Percentiles rank a stretch among this genome's conserved stretches.
These are phyloP conservation scores for Cantharis rufa DNA, from an alignment of 2,888 invertebrate genomes.

Conservation along the genomic window DNA sequence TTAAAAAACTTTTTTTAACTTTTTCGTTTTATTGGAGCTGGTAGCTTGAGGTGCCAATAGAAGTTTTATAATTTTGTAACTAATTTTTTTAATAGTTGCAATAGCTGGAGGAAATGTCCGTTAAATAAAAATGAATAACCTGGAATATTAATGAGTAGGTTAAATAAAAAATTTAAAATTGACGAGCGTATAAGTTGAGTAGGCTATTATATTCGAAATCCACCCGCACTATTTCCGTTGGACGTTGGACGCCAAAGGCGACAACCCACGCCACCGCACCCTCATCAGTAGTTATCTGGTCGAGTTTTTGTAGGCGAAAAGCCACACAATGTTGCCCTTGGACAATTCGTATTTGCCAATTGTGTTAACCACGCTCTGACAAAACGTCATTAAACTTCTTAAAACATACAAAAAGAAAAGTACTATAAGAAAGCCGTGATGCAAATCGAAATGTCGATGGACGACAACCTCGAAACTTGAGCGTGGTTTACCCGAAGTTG, in stretches of 20 bases:
- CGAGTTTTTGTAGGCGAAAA: constrained; percentile 36
- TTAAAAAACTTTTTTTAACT: not conserved
- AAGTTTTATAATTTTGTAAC: not conserved
- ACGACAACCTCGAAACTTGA: constrained; percentile 30
- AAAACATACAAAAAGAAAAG: constrained; percentile 8
- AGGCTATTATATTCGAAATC: constrained; percentile 39
- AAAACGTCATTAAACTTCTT: constrained; percentile 10
- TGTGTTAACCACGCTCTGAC: constrained; percentile 30
- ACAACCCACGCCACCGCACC: constrained; percentile 42
- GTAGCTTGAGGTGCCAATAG: not conserved
- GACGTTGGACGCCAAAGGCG: constrained; percentile 37
- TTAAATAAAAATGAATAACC: not conserved
- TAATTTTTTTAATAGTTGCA: not conserved
- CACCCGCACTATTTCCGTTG: constrained; percentile 41
- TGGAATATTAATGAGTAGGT: not conserved
- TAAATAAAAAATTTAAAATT: not conserved
- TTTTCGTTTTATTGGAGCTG: not conserved
- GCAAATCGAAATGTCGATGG: constrained; percentile 13
- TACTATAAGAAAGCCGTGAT: constrained; percentile 12
- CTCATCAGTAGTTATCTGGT: constrained; percentile 35
- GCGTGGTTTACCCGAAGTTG: constrained; percentile 9
- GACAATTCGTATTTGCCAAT: constrained; percentile 35
- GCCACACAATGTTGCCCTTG: constrained; percentile 34
- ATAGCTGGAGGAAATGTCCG: not conserved
- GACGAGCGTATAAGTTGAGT: constrained; percentile 30